Conservation (phyloP, 2,888 invertebrate genomes). For the Pachydiplax longipennis region DNA sequence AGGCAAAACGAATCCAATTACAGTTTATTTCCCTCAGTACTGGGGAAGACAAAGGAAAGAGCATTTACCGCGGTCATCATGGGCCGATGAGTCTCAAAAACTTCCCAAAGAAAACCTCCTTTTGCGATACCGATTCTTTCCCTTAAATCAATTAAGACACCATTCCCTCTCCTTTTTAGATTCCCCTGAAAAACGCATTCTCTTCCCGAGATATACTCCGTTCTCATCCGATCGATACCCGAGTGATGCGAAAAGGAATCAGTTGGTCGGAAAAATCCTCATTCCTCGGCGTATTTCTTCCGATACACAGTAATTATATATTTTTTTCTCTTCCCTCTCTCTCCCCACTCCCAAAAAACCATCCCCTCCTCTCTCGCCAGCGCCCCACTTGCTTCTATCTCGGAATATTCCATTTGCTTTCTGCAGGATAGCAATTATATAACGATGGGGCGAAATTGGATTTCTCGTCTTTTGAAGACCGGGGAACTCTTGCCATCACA, state of each 20-base stretch:
- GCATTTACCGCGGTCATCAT: not conserved
- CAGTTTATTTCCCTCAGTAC: not conserved
- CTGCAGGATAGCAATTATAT: slow-evolving; percentile 37
- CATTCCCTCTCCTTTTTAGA: not conserved
- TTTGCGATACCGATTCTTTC: not conserved
- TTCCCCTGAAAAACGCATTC: not conserved
- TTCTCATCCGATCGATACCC: not conserved
- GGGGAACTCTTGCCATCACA: slow-evolving; percentile 39
- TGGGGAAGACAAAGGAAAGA: not conserved
- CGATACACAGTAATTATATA: not conserved
- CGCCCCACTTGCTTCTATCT: not conserved
- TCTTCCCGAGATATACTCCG: not conserved
- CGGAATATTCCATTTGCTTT: slow-evolving; percentile 38
- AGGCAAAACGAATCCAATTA: not conserved
- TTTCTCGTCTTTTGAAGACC: slow-evolving; percentile 41
- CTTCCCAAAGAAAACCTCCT: not conserved
- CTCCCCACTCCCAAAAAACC: too few species aligned
- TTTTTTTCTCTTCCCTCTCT: not conserved
- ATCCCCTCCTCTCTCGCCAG: not conserved
- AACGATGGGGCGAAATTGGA: slow-evolving; percentile 39
- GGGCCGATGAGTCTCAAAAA: not conserved
- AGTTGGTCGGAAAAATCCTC: not conserved
- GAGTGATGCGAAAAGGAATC: not conserved
- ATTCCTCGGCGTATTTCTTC: not conserved
- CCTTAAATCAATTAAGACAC: slow-evolving; percentile 13